Evolutionary conservation across 2,797 vertebrate genomes (phyloP), one percentile per base, ranked within the genome.

Genomic region (Paramormyrops hopkinsi): DNA sequence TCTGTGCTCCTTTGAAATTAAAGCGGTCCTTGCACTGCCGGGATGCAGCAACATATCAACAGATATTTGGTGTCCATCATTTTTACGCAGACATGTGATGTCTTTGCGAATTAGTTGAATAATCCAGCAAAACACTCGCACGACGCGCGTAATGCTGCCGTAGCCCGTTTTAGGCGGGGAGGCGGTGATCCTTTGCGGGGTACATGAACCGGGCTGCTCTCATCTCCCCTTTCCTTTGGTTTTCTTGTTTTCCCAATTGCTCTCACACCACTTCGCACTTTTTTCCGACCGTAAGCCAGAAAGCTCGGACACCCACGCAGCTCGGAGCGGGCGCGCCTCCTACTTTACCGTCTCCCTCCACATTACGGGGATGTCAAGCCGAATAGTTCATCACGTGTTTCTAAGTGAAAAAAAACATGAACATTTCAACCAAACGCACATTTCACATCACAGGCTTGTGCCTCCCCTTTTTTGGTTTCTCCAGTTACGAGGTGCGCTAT

Each of bases 121-220:
- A 76, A 76, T 76, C 69, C 69, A 76, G 33, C 44, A 46, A 83
- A 83, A 83, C 44, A 48, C 79, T 83, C 79, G 79, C 22, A 83
- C 46, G 79, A 83, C 22, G 46, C 79, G 79, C 46, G 46, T 76
- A 76, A 76, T 19, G 69, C 69, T 41, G 33, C 14, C 12, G 69
- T 7, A 37, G 69, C 69, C 33, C 69, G 33, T 37, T 65, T 76
- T 37, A 76, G 69, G 33, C 33, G 0, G 33, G 69, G 69, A 76
- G 69, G 33, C 69, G 69, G 41, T 11, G 76, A n/a, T 46, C 76
- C 76, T 46, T 46, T 82, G 76, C 8, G 76, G 76, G 76, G 76
- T 22, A n/a, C 76, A 82, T 46, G 41, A 46, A 82, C 37, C 37
- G 11, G 22, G n/a, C 48, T 50, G 83, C 44, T 53, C 83, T 85